Base-by-base conservation (phyloP, 53 echinoderm and acorn worm genomes). In the Patiria pectinifera region DNA sequence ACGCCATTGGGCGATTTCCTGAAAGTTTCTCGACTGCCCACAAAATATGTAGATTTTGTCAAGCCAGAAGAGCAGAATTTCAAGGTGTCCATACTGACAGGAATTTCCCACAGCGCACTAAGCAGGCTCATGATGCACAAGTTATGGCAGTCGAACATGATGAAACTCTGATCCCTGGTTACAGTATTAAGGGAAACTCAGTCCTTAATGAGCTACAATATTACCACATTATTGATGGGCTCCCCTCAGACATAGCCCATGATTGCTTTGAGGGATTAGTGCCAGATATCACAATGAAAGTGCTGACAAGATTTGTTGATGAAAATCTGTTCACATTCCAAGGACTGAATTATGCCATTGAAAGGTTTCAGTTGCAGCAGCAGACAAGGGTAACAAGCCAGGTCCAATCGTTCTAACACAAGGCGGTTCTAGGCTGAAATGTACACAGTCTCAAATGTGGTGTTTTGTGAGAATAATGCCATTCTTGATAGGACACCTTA, bases 241-340 rank as follows among this genome's bases (percentile, higher is more conserved):
- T 83, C 18, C 91, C 91, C 44, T 91, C 91, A 81, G 74, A 91
- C 45, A 66, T 91, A 43, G 91, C 91, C 82, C 91, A 91, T 91
- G 84, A 83, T 46, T 48, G 61, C 49, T 88, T 76, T 49, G 75
- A 76, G 58, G 75, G 77, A 25, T 76, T 74, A 25, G 75, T 6
- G 13, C 75, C 75, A 76, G 77, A 74, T 16, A 88, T 48, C 16
- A 76, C 88, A 0, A 88, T 46, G 14, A 88, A 88, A 45, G 88
- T 88, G 48, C 48, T 88, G 75, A 14, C 59, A 59, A 49, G 15
- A 21, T 59, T 76, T 22, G 59, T 88, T 48, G 48, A 58, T 47
- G 21, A 88, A 19, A 45, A 48, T 66, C 19, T 88, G 26, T 76
- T 88, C 26, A 76, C 88, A 25, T 74, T 88, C 77, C 66, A 76